Base-by-base conservation (phyloP, 1,140 invertebrate species). In the Lordiphosa clarofinis region DNA sequence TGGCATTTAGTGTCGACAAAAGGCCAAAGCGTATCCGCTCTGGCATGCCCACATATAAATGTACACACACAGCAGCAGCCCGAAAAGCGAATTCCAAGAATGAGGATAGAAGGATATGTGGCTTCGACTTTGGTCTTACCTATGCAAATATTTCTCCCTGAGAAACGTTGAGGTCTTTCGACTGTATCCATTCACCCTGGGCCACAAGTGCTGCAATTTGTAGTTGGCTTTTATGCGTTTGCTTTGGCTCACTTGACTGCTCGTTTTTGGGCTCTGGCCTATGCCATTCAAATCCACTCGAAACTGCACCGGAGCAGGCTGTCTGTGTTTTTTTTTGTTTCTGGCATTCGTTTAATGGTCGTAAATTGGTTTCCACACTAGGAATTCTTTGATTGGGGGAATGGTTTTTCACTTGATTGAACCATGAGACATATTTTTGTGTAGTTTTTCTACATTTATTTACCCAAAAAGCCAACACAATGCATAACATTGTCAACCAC, bases 291-390 rank as follows among this genome's bases (percentile, higher is more conserved):
- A 60, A 69, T 69, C 56, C 52, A 43, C 38, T 49, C 49, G 31
- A 64, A 46, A 58, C 56, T 39, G 55, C 38, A 28, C 19, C 56
- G 37, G 42, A 66, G 66, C 66, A 50, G 49, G 44, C 28, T 28
- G 24, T 53, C 43, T n/a, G n/a, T 59, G 50, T 52, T 60, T 33
- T 60, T 56, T 48, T 53, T 60, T 75, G 61, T 74, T 75, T 75
- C 53, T 82, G 76, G 76, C 50, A 53, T 67, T 55, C 75, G 73
- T 81, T 81, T 82, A 82, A 76, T 75, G 82, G 75, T 82, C 72
- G 62, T 72, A 81, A 81, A 81, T 81, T 81, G 75, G 67, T 81
- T 82, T 66, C 62, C 76, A 79, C 75, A 59, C 72, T 56, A 71
- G 57, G 60, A 57, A 81, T 66, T 74, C 31, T 46, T 59, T 66